Base-by-base conservation (phyloP, 2,888 invertebrate genomes). In the Spilosoma lubricipeda region DNA sequence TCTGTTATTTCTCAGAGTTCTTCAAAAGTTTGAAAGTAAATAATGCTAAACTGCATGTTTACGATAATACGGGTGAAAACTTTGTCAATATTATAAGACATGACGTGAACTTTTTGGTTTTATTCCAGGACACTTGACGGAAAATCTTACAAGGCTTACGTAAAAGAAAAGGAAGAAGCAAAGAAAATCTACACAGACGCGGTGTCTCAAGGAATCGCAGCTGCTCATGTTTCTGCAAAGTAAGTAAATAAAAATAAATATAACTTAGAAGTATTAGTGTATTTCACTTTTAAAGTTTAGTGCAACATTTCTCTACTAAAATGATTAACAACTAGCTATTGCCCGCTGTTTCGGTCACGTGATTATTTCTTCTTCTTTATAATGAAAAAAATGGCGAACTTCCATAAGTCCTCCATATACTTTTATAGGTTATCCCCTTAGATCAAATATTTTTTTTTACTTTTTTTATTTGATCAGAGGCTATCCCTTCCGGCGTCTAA, bases 121-220 rank as follows among this genome's bases (percentile, higher is more conserved):
- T 78, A 78, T 88, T 91, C 70, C 88, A 96, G 96, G 96, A 97
- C 96, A 74, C 93, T 97, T 18, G 96, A 96, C 75, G 97, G 96
- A 36, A 97, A 96, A 87, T 93, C 96, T 3, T 97, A 97, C 88
- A 96, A 96, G 81, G 97, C 97, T 0, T 97, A 97, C 82, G 96
- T 97, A 0, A 96, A 97, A 86, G 97, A 96, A 87, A 97, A 97
- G 84, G 96, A 96, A 85, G 96, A 97, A 87, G 97, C 97, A 0
- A 96, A 97, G 86, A 92, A 95, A 85, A 96, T 96, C 65, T 96
- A 96, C 85, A 90, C 93, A 42, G 88, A 96, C 80, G 97, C 97
- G 1, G 96, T 97, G 3, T 93, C 94, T 3, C 94, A 95, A 73
- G 97, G 97, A 27, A 85, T 95, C 63, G 94, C 96, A 20, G 97